Evolutionary conservation across 1,140 invertebrate genomes (phyloP), one percentile per base, ranked within the genome.

Genomic region (Leguminivora glycinivorella): DNA sequence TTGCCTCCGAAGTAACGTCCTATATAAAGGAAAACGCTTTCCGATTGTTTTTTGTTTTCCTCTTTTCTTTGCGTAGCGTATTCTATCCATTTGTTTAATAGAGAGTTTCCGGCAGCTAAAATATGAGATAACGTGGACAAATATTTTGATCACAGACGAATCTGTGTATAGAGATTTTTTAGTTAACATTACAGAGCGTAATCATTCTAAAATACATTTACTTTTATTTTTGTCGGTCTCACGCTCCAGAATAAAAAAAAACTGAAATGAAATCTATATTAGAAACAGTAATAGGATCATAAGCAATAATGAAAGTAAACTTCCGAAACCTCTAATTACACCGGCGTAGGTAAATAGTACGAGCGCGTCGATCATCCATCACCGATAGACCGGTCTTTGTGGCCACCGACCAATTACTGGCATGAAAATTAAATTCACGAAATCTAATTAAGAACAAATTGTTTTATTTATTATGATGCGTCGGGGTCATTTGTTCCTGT

Each of bases 371-470:
- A 90, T 90, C 87, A 90, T 90, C 86, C 88, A 91, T 90, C 89
- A 91, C 83, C 73, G 84, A 91, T 90, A 90, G 86, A 88, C 82
- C 43, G 75, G 77, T 81, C 88, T 91, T 91, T 91, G 88, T 90
- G 86, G 82, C 86, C 86, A 89, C 89, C 87, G 88, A 89, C 89
- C 89, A 88, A 91, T 91, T 91, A 91, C 89, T 75, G 85, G 82
- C 88, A 91, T 90, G 89, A 90, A 90, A 91, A 91, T 91, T 91
- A 91, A 91, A 91, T 91, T 90, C 89, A 91, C 88, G 88, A 91
- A 91, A 91, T 91, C 89, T 91, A 91, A 91, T 91, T 91, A 91
- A 89, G 86, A 90, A 90, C 84, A 91, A 91, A 91, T 91, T 91
- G 89, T 91, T 91, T 91, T 91, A 91, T 91, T 90, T 91, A 91